Conservation (phyloP, 2,113 vertebrate genomes). For the Saiga tatarica region DNA sequence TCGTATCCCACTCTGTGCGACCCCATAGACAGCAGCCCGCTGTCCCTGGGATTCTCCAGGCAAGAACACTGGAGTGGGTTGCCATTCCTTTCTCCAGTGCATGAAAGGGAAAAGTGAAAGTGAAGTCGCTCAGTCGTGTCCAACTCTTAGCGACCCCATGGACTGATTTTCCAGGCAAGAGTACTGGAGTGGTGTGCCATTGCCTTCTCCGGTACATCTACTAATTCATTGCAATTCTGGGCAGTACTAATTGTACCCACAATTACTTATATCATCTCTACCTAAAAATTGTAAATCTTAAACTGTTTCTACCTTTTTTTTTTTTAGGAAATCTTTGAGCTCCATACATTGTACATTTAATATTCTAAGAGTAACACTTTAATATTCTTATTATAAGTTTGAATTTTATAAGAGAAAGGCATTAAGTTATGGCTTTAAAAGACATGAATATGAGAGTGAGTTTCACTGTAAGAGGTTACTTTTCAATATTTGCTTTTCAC, state of each 20-base stretch:
- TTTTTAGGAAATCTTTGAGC: background rate
- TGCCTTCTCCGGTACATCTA: background rate
- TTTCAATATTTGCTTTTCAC: background rate
- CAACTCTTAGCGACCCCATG: too few species aligned
- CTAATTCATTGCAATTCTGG: background rate
- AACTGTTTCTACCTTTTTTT: background rate
- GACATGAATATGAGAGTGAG: background rate
- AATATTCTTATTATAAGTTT: slow-evolving; percentile 13
- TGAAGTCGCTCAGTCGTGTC: too few species aligned
- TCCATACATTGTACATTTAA: background rate
- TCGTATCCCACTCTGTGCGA: too few species aligned
- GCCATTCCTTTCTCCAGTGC: too few species aligned
- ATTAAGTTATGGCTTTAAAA: background rate
- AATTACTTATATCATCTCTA: background rate
- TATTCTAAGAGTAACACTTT: background rate
- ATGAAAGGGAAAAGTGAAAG: too few species aligned
- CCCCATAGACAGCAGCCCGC: too few species aligned
- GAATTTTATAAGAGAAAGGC: background rate
- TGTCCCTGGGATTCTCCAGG: too few species aligned
- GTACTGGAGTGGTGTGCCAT: too few species aligned
- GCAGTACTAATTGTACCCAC: background rate
- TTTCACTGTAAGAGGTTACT: background rate
- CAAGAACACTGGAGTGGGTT: too few species aligned
- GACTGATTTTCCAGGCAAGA: too few species aligned
- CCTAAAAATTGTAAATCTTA: background rate